These are phyloP conservation scores for Agrenia bidenticulata DNA, from an alignment of 2,888 invertebrate species.

Conservation along the genomic window DNA sequence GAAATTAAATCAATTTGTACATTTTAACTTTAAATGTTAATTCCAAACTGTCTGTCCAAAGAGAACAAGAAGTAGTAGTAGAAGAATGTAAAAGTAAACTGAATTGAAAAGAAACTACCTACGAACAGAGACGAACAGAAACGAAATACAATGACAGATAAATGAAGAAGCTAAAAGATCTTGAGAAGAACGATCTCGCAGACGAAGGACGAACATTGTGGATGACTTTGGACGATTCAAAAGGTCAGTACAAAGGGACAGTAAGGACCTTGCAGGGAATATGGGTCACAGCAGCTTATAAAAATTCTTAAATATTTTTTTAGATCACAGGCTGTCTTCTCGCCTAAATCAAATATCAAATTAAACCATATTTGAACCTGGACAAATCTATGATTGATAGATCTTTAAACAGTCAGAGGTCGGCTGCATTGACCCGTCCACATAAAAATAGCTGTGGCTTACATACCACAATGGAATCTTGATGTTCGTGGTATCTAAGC, in stretches of 20 bases:
- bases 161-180: neutral
- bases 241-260: neutral
- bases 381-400: neutral
- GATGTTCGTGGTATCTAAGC: too few species aligned
- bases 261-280: conserved; percentile 9
- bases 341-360: neutral
- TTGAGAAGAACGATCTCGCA: too few species aligned
- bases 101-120: too few species aligned
- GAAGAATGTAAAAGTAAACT: too few species aligned
- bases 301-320: neutral
- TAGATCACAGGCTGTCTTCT: neutral
- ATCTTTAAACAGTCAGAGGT: neutral
- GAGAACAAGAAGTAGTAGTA: too few species aligned
- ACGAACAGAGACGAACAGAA: too few species aligned
- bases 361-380: neutral
- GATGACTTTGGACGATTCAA: neutral
- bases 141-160: neutral
- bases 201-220: too few species aligned
- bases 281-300: neutral
- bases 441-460: too few species aligned
- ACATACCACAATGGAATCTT: too few species aligned
- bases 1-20: too few species aligned
- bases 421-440: neutral
- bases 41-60: too few species aligned
- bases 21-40: too few species aligned